Percentiles rank a stretch among this genome's conserved stretches.
phyloP scores from a whole-genome alignment of 2,888 invertebrate species.

The Pterostichus niger region DNA sequence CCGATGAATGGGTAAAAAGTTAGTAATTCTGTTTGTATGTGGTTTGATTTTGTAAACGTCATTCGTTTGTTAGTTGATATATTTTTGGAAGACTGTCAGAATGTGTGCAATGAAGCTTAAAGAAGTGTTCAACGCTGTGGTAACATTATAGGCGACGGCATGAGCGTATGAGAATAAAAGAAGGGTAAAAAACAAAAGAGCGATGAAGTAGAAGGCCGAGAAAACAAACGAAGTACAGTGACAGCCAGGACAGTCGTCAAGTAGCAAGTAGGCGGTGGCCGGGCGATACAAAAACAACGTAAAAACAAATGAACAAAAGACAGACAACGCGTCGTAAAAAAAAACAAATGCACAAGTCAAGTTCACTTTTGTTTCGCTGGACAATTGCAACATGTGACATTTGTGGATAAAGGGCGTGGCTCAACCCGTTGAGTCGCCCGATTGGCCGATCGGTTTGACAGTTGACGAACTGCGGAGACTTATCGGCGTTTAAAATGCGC shows the following conservation, averaged over 20 bases:
- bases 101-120: conserved; percentile 16
- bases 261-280: conserved; percentile 64
- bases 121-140: neutral
- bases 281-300: conserved; percentile 46
- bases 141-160: conserved; percentile 11
- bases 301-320: conserved; percentile 63
- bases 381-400: conserved; percentile 66
- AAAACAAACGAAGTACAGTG: conserved; percentile 58
- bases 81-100: neutral
- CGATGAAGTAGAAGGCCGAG: conserved; percentile 47
- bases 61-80: conserved; percentile 22
- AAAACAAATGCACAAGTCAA: conserved; percentile 63
- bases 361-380: conserved; percentile 65
- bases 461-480: conserved; percentile 62
- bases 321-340: conserved; percentile 55
- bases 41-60: neutral
- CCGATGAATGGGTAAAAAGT: too few relatives aligned
- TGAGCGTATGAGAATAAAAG: conserved; percentile 17
- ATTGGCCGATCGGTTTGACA: conserved; percentile 64
- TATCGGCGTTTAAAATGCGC: conserved; percentile 64
- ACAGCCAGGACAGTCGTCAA: conserved; percentile 60
- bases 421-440: neutral
- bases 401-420: conserved; percentile 58
- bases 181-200: conserved; percentile 53
- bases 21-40: too few relatives aligned